Evolutionary conservation across 2,888 invertebrate genomes (phyloP), one percentile per base, ranked within the genome.

Genomic region (Ochropacha duplaris): DNA sequence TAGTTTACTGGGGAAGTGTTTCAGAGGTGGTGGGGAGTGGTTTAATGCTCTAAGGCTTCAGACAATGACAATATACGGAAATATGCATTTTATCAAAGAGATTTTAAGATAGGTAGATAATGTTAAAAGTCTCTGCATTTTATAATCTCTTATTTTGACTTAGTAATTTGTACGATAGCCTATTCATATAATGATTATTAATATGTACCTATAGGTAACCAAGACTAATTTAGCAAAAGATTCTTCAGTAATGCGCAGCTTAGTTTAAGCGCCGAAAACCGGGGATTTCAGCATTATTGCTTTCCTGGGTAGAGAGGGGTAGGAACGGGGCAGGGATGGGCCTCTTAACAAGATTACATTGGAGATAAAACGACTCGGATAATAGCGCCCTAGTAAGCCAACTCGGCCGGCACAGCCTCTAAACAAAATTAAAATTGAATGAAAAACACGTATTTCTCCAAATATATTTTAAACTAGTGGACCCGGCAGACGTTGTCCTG

Each of bases 271-370:
- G 85, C 84, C 86, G 77, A 87, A 90, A 90, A 86, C 84, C 86
- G 83, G 86, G 88, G 88, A 88, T 89, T 87, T 87, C 81, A 80
- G 82, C 85, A 76, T 91, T 92, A 92, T 92, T 90, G 84, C 91
- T 79, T 83, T 74, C 68, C 72, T 72, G 61, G 57, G 67, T 59
- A 66, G 72, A 71, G 63, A 63, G 70, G 66, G 59, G 65, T 68
- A 69, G 74, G 68, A 62, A 9, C 28, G 61, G 67, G 66, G 74
- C 72, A 71, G 66, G 57, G 69, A 59, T 74, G 78, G 79, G 82
- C 79, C 92, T 92, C 90, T 92, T 92, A 92, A 92, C 92, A 92
- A 92, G 92, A 92, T 92, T 92, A 92, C 92, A 88, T 88, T 85
- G 87, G 72, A 88, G 90, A 92, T 92, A 92, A 91, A 92, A 90